Evolutionary conservation across 2,113 vertebrate genomes (phyloP).

Genomic region (Chloebia gouldiae): DNA sequence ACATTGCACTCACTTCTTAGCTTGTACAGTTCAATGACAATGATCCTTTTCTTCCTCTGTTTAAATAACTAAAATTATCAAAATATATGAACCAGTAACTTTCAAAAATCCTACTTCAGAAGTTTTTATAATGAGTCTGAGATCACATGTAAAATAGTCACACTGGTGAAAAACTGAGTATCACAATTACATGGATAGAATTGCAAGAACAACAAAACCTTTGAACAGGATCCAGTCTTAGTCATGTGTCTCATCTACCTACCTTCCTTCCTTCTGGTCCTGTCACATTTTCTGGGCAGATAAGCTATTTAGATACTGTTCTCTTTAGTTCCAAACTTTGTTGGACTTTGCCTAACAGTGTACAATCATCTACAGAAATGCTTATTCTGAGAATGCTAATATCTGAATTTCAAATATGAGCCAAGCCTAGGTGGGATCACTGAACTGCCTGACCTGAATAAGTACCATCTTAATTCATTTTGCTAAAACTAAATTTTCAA

Average conservation of each 20-base stretch:
- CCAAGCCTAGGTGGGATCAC: background rate
- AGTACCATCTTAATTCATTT: background rate
- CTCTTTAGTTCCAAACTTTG: background rate
- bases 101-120: background rate
- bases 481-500: background rate
- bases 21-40: background rate
- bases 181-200: background rate
- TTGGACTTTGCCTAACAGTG: background rate
- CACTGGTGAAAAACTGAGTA: background rate
- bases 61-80: constrained; percentile 13
- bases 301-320: background rate
- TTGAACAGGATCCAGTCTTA: background rate
- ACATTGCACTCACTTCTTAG: background rate
- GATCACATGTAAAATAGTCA: background rate
- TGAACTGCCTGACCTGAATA: background rate
- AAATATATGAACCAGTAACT: background rate
- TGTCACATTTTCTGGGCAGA: background rate
- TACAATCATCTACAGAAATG: background rate
- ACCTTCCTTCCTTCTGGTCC: background rate
- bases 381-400: too few species aligned
- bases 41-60: background rate
- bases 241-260: background rate
- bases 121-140: background rate
- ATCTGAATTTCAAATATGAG: too few species aligned
- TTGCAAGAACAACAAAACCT: background rate